Evolutionary conservation across 2,888 invertebrate species (phyloP), one percentile per base, ranked within the genome.

Genomic region (Cerastoderma edule): DNA sequence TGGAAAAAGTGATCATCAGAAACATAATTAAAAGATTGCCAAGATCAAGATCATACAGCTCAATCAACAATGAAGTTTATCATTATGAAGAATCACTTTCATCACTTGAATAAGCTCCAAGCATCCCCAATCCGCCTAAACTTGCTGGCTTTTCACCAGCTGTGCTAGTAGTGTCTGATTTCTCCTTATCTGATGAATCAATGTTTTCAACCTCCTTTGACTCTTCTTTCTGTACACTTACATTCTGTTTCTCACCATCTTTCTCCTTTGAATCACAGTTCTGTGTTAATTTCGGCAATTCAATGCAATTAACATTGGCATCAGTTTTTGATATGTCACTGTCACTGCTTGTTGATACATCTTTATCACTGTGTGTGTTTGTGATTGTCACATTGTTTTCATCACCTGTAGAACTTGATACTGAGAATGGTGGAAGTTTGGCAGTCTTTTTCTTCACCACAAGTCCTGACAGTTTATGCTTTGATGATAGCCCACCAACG

Each of bases 401-500:
- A n/a, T n/a, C n/a, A n/a, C n/a, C n/a, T n/a, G n/a, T n/a, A n/a
- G 60, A 22, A 6, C 39, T 19, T 24, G 35, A 39, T 1, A 60
- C 60, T 24, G 60, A 39, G 24, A 60, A 60, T 39, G 60, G 60
- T 6, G 39, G 60, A 3, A 60, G 39, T 39, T 60, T n/a, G 6
- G 65, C 39, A 24, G 64, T 35, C 64, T 78, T 80, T 60, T 88
- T 89, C 75, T 80, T 87, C 35, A 84, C 86, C 28, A 89, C 88
- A 3, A 89, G 80, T n/a, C 84, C 83, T 57, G 82, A 75, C 24
- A 89, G 76, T 50, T 79, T 78, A 1, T 77, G 68, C 60, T 86
- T 88, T 6, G 75, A 84, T 8, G 87, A 83, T 35, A 89, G 75
- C 22, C 85, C 69, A 0, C 89, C 89, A 13, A 89, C 85, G 84